A percentile compares a stretch with the other conserved stretches of the same genome.
These are phyloP conservation scores for Cybosia mesomella DNA, from an alignment of 2,888 invertebrate genomes.

Conservation along the genomic window DNA sequence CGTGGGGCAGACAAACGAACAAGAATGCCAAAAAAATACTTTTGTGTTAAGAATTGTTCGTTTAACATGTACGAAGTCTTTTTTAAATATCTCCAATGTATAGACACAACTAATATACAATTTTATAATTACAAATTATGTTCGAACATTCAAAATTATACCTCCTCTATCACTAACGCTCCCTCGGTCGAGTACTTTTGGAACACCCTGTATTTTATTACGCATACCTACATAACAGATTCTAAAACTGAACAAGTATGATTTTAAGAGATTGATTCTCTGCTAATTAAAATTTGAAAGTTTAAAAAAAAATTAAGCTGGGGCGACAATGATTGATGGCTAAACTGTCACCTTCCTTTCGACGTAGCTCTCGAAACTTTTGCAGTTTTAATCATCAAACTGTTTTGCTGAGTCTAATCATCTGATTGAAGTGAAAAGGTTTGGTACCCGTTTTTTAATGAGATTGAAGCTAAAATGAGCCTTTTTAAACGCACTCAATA, in stretches of 20 bases:
- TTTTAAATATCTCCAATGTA: too few relatives aligned
- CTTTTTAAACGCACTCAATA: too few relatives aligned
- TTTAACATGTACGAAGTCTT: too few relatives aligned
- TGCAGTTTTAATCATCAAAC: background rate
- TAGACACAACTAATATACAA: too few relatives aligned
- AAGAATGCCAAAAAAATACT: too few relatives aligned
- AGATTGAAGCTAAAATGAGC: background rate
- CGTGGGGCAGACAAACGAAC: too few relatives aligned
- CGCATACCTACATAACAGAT: background rate
- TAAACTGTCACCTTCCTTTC: conserved; percentile 2
- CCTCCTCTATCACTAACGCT: too few relatives aligned
- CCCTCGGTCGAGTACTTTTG: too few relatives aligned
- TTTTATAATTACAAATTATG: too few relatives aligned
- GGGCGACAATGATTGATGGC: conserved; percentile 1
- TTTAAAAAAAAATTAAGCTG: background rate
- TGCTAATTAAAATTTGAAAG: background rate
- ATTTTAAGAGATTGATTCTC: background rate
- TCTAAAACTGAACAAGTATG: background rate
- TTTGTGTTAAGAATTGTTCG: too few relatives aligned
- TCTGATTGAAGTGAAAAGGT: background rate
- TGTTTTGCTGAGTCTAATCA: background rate
- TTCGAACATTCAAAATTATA: too few relatives aligned
- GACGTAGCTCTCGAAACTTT: background rate
- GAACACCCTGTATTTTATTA: too few relatives aligned
- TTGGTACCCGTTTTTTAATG: background rate